Conservation (phyloP, 1,140 invertebrate species). For the Panulirus ornatus region DNA sequence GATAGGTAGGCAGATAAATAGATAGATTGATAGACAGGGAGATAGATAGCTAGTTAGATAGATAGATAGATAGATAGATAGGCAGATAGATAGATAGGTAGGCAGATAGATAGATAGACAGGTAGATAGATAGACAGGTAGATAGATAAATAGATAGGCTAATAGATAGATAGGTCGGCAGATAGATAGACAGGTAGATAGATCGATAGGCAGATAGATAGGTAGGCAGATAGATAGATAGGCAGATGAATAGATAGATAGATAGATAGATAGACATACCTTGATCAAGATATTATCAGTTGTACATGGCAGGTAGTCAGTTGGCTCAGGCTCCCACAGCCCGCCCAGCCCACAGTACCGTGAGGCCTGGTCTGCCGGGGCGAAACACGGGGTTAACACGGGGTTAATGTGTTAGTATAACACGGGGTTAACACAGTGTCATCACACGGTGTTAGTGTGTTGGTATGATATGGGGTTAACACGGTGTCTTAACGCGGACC, state of each 20-base stretch:
- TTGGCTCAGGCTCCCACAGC: background rate
- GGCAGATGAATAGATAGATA: background rate
- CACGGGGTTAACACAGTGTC: too few species aligned
- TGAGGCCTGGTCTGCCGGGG: background rate
- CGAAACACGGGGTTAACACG: too few species aligned
- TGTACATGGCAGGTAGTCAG: constrained; percentile 3
- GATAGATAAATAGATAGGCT: background rate
- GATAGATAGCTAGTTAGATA: background rate
- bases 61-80: background rate
- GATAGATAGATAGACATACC: background rate
- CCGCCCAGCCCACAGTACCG: background rate
- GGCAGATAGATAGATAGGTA: background rate
- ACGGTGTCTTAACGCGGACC: too few species aligned
- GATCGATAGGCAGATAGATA: background rate
- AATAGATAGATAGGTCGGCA: background rate
- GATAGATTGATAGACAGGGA: background rate
- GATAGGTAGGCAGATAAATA: too few species aligned
- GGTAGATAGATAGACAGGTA: background rate
- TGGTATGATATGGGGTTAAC: too few species aligned
- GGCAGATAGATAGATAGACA: background rate
- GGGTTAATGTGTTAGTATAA: too few species aligned
- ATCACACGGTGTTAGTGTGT: too few species aligned
- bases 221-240: too few species aligned
- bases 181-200: background rate
- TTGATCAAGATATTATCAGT: background rate